Base-by-base conservation (phyloP, 2,888 invertebrate species). In the Leucophenga montana region DNA sequence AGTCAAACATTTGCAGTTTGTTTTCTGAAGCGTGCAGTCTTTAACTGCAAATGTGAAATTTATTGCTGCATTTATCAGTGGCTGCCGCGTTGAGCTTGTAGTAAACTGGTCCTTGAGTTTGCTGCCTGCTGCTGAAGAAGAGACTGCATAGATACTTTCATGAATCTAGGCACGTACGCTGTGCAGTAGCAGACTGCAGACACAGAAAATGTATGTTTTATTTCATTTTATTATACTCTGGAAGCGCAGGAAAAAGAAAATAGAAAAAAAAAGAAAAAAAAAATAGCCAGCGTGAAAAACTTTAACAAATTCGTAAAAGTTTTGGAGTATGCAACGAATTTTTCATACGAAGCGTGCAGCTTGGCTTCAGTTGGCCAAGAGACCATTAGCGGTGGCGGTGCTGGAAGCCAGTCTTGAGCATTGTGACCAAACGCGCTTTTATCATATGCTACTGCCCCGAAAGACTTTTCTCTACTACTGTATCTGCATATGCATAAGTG, bases 1-100 rank as follows among this genome's bases (percentile, higher is more conserved):
- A 81, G 82, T 80, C 79, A 81, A 82, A 81, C 82, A 82, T 81
- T 81, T 82, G 80, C 79, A 39, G 39, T 39, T 39, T 39, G 27
- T 4, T 27, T 27, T 27, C 27, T 76, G 73, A 77, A 78, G 31
- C 80, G 78, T 68, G 69, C 16, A 44, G 53, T 56, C 65, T 68
- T 57, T 70, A 82, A 80, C 76, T 71, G 78, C 74, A 80, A 79
- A 78, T 79, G 75, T 64, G 73, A 82, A 82, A 83, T 82, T 82
- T 82, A 82, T 82, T 61, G 62, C 62, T 18, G 33, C 68, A 68
- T 67, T 59, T 67, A 31, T 67, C 56, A 22, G 18, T 20, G 79
- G 78, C 75, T 69, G 74, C 78, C 77, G 74, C 46, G 64, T 48
- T 20, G 16, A 13, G 48, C 64, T 27, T 61, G 16, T 39, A 39